phyloP scores from a whole-genome alignment of 2,888 invertebrate genomes.

The Eugnorisma glareosa region DNA sequence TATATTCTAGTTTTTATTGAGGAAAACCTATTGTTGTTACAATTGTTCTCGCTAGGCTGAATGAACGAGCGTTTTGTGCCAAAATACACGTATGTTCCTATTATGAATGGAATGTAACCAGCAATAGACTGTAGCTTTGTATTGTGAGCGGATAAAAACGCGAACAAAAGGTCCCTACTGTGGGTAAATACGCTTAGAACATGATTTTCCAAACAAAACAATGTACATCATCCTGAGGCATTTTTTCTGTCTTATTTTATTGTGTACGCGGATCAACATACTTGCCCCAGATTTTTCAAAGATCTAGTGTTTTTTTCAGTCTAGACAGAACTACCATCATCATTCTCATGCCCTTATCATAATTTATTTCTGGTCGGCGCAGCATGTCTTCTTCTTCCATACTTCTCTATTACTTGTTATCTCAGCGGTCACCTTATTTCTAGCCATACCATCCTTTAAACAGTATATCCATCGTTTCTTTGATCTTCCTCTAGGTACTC shows the following conservation, averaged over 20 bases:
- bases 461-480: too few species aligned
- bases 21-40: conserved; percentile 42
- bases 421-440: too few species aligned
- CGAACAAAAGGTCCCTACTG: not conserved
- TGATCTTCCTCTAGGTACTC: too few species aligned
- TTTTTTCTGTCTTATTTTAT: not conserved
- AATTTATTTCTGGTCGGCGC: too few species aligned
- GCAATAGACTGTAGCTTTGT: conserved; percentile 16
- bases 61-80: conserved; percentile 21
- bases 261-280: not conserved
- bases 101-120: conserved; percentile 38
- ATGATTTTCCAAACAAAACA: conserved; percentile 10
- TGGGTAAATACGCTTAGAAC: conserved; percentile 11
- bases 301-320: not conserved
- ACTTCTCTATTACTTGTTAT: too few species aligned
- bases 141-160: conserved; percentile 25
- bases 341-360: too few species aligned
- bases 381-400: too few species aligned
- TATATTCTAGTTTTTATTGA: conserved; percentile 45
- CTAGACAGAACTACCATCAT: too few species aligned
- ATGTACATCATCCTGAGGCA: not conserved
- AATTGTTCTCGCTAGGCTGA: conserved; percentile 24
- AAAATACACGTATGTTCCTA: conserved; percentile 30
- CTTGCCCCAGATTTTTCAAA: not conserved
- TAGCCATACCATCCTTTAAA: too few species aligned